Evolutionary conservation across 2,113 vertebrate genomes (phyloP).

Genomic region (Herpailurus yagouaroundi): DNA sequence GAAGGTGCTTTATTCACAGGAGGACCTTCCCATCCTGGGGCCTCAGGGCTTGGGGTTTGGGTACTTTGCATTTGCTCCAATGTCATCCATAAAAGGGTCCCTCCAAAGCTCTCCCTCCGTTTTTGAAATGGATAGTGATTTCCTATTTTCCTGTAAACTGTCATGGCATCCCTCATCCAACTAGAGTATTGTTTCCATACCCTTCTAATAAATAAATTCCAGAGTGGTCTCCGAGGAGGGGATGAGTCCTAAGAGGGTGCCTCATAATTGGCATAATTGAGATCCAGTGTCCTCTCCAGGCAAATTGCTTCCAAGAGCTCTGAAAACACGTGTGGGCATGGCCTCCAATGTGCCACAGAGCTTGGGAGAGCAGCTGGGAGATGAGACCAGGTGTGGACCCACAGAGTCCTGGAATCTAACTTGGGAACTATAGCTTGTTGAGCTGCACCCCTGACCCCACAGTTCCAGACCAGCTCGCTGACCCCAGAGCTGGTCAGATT

Average conservation of each 20-base stretch:
- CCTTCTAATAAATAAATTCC: not conserved
- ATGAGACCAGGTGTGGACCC: not conserved
- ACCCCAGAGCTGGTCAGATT: not conserved
- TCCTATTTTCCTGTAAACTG: not conserved
- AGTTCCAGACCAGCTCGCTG: not conserved
- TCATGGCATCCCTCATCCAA: not conserved
- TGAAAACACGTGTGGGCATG: not conserved
- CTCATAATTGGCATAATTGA: not conserved
- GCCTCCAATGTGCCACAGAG: not conserved
- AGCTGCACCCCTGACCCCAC: not conserved
- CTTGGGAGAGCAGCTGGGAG: not conserved
- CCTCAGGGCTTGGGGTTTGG: not conserved
- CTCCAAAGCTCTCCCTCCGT: not conserved
- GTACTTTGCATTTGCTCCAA: not conserved
- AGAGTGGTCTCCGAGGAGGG: not conserved
- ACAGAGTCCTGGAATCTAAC: not conserved
- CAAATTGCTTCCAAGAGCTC: not conserved
- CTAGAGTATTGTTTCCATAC: not conserved
- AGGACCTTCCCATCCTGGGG: not conserved
- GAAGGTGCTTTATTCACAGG: not conserved
- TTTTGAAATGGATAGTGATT: not conserved
- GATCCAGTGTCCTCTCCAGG: not conserved
- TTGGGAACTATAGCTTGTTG: not conserved
- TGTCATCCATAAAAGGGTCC: not conserved
- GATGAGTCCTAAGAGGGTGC: not conserved